These are phyloP conservation scores for Cantharis rustica DNA, from an alignment of 2,888 invertebrate species.

Conservation along the genomic window DNA sequence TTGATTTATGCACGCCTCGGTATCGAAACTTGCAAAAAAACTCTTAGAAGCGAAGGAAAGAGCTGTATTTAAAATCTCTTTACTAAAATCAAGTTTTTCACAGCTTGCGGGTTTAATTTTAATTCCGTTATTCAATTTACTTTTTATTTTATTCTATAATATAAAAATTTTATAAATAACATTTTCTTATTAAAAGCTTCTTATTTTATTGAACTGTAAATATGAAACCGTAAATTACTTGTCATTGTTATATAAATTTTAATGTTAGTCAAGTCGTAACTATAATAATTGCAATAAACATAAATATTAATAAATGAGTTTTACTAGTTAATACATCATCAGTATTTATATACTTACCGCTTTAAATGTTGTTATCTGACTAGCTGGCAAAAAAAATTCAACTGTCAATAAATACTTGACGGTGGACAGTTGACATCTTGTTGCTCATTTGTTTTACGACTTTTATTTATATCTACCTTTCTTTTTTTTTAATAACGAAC, in stretches of 20 bases:
- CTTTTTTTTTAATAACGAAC: neutral
- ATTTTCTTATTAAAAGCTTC: neutral
- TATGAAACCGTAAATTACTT: neutral
- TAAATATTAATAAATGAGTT: neutral
- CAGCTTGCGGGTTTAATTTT: constrained; percentile 27
- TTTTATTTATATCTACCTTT: too few species aligned
- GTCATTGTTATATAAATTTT: neutral
- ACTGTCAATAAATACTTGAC: neutral
- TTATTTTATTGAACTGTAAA: neutral
- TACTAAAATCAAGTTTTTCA: constrained; percentile 17
- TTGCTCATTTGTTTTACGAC: neutral
- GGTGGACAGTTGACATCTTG: neutral
- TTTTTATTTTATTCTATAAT: constrained; percentile 15
- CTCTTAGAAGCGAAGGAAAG: constrained; percentile 17
- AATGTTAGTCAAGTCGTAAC: neutral
- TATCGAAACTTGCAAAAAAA: constrained; percentile 36
- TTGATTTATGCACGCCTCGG: constrained; percentile 44
- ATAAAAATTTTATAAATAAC: neutral
- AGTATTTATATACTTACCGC: neutral
- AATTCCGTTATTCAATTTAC: constrained; percentile 31
- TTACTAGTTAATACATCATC: neutral
- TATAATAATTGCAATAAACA: neutral
- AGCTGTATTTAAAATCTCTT: constrained; percentile 17
- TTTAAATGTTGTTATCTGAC: neutral
- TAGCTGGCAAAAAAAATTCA: neutral